phyloP scores from a whole-genome alignment of 2,888 invertebrate genomes.

The Megaustenia siamemsis region DNA sequence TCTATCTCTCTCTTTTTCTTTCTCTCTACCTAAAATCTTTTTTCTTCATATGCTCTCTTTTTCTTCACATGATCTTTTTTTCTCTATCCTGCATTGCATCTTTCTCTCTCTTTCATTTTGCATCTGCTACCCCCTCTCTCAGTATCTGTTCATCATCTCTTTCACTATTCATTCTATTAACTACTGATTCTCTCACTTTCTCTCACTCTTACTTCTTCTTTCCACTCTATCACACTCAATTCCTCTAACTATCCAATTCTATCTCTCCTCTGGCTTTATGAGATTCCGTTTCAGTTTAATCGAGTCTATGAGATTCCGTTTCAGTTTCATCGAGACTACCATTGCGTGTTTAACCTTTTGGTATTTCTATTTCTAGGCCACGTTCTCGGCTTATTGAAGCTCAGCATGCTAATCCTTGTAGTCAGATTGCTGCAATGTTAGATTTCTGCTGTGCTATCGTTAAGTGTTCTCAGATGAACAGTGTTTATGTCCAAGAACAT shows the following conservation, averaged over 20 bases:
- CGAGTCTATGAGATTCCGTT: too few species aligned
- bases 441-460: too few species aligned
- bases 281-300: too few species aligned
- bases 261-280: too few species aligned
- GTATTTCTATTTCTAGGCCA: too few species aligned
- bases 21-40: neutral
- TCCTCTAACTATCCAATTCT: neutral
- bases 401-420: too few species aligned
- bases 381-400: too few species aligned
- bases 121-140: neutral
- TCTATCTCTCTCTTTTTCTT: neutral
- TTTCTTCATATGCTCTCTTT: neutral
- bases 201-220: neutral
- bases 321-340: too few species aligned
- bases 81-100: neutral
- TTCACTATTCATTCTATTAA: neutral
- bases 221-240: neutral
- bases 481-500: too few species aligned
- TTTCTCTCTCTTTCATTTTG: neutral
- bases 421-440: too few species aligned
- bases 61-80: neutral
- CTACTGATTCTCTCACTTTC: neutral
- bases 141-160: neutral
- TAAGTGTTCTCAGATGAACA: too few species aligned
- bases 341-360: too few species aligned